Conservation (phyloP, 2,797 vertebrate species). For the Dermochelys coriacea region DNA sequence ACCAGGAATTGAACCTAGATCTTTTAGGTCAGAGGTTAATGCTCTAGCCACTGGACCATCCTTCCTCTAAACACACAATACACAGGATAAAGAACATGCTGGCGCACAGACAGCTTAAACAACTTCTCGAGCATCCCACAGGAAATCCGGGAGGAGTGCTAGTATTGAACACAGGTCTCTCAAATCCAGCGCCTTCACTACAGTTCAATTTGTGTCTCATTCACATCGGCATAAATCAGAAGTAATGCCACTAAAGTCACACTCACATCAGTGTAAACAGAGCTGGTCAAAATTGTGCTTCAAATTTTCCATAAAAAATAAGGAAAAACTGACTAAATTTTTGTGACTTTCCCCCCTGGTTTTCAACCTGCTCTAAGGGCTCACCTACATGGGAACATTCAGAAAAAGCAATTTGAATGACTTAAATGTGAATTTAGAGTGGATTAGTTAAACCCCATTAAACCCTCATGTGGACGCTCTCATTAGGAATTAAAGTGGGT, state of each 20-base stretch:
- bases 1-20: not conserved
- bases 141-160: not conserved
- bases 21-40: not conserved
- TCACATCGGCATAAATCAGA: not conserved
- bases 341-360: no score
- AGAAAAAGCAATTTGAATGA: no score
- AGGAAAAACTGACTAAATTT: no score
- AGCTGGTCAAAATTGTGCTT: no score
- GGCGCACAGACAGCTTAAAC: not conserved
- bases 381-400: no score
- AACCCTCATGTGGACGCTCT: no score
- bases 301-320: no score
- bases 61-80: not conserved
- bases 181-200: not conserved
- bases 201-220: not conserved
- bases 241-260: not conserved
- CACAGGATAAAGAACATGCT: not conserved
- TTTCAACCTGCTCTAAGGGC: no score
- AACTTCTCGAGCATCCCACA: not conserved
- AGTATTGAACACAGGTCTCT: accelerated
- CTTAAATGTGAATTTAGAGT: no score
- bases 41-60: accelerated
- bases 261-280: not conserved
- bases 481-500: no score
- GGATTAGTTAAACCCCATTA: no score